phyloP scores from a whole-genome alignment of 2,888 invertebrate species.

The Oithona nana region DNA sequence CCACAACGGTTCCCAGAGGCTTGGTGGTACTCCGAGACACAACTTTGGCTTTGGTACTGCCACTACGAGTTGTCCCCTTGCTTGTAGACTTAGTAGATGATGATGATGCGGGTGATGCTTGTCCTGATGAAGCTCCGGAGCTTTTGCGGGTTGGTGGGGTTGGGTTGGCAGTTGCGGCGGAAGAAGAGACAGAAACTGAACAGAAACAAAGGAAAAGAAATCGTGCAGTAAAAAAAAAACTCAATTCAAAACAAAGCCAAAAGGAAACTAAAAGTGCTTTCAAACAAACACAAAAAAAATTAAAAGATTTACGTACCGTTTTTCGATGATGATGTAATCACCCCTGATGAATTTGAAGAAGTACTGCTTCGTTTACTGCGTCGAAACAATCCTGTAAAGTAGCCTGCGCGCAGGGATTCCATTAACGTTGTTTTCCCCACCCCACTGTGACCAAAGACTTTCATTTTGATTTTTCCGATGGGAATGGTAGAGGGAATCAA shows the following conservation, averaged over 20 bases:
- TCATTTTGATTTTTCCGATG: conserved; percentile 42
- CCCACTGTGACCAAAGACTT: conserved; percentile 48
- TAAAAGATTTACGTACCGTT: too few species aligned
- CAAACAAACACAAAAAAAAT: too few species aligned
- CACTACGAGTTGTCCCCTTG: neutral
- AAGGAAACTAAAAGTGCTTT: too few species aligned
- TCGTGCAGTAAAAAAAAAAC: too few species aligned
- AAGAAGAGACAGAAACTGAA: too few species aligned
- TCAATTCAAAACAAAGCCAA: too few species aligned
- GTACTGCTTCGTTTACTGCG: conserved; percentile 30
- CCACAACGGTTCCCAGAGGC: too few species aligned
- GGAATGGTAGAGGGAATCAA: conserved; percentile 39
- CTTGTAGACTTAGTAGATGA: neutral
- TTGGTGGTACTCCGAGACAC: neutral
- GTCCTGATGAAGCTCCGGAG: neutral
- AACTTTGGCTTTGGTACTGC: neutral
- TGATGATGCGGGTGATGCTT: neutral
- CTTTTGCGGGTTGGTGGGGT: neutral
- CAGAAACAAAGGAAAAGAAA: neutral
- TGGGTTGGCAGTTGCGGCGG: too few species aligned
- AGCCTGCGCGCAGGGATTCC: conserved; percentile 44
- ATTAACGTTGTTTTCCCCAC: conserved; percentile 50
- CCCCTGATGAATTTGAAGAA: neutral
- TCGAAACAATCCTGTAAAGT: conserved; percentile 44
- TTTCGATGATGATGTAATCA: neutral